Evolutionary conservation across 2,113 vertebrate species (phyloP).

Genomic region (Machaerirhynchus nigripectus): DNA sequence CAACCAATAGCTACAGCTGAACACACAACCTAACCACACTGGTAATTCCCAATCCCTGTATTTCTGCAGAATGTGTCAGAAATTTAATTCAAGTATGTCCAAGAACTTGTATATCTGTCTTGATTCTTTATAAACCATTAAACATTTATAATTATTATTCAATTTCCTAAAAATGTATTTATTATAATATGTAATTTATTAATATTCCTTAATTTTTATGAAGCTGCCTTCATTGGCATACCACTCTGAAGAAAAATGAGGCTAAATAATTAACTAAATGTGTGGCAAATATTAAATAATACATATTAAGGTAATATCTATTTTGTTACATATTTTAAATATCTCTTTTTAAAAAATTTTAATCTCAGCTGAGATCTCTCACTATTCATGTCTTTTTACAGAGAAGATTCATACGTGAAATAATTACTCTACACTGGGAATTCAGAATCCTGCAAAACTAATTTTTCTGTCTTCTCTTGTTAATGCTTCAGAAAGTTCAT

Average conservation of each 20-base stretch:
- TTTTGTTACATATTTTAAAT: not conserved
- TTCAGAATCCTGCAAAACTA: not conserved
- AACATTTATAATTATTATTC: not conserved
- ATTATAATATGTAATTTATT: not conserved
- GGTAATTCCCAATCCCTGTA: not conserved
- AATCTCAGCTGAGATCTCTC: not conserved
- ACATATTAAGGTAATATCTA: not conserved
- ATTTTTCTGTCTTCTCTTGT: not conserved
- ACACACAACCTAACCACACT: accelerated
- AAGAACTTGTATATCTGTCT: not conserved
- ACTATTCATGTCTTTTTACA: not conserved
- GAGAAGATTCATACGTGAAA: not conserved
- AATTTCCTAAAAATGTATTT: not conserved
- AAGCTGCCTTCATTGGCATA: not conserved
- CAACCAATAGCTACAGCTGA: not conserved
- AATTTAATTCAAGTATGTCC: not conserved
- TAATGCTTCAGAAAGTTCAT: not conserved
- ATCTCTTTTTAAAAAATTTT: not conserved
- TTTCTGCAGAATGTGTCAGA: not conserved
- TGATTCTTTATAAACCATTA: not conserved
- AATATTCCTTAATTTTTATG: not conserved
- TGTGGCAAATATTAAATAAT: not conserved
- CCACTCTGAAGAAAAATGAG: not conserved
- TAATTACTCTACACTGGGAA: not conserved
- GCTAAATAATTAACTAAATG: not conserved